These are phyloP conservation scores for Euura saliciscinereae DNA, from an alignment of 1,140 invertebrate species.

Conservation along the genomic window DNA sequence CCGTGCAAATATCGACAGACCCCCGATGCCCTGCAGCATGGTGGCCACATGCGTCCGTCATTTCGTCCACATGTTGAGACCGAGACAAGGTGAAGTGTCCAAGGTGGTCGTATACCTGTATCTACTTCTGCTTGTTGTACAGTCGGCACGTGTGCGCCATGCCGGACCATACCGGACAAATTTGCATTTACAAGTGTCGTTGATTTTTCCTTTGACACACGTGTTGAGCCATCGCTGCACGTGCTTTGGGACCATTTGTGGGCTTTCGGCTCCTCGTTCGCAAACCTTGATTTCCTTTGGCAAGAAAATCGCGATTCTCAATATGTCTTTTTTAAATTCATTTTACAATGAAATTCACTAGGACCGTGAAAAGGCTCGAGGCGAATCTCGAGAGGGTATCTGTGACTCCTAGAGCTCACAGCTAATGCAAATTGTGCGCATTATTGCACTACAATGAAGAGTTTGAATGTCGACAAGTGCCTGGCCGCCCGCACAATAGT, in stretches of 20 bases:
- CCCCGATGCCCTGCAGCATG: neutral
- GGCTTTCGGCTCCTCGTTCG: too few species aligned
- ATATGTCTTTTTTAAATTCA: too few species aligned
- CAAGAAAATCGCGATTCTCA: too few species aligned
- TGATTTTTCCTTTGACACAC: neutral
- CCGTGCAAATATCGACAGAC: neutral
- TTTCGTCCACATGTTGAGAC: neutral
- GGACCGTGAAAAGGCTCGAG: neutral
- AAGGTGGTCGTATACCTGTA: neutral
- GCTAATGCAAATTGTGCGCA: neutral
- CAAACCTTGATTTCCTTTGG: too few species aligned
- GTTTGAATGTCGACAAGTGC: neutral
- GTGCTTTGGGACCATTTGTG: too few species aligned
- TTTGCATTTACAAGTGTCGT: neutral
- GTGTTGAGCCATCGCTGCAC: too few species aligned
- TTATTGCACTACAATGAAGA: neutral
- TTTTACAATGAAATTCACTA: neutral
- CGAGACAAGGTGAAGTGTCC: neutral
- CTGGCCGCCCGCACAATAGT: neutral
- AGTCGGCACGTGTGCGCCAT: neutral
- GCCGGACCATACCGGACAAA: neutral
- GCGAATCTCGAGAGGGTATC: neutral
- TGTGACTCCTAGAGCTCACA: neutral
- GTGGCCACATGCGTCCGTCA: neutral
- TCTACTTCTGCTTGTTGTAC: neutral